Percentiles rank a stretch among this genome's conserved stretches.
Evolutionary conservation across 2,888 invertebrate species (phyloP).

Genomic region (Netelia virgata): DNA sequence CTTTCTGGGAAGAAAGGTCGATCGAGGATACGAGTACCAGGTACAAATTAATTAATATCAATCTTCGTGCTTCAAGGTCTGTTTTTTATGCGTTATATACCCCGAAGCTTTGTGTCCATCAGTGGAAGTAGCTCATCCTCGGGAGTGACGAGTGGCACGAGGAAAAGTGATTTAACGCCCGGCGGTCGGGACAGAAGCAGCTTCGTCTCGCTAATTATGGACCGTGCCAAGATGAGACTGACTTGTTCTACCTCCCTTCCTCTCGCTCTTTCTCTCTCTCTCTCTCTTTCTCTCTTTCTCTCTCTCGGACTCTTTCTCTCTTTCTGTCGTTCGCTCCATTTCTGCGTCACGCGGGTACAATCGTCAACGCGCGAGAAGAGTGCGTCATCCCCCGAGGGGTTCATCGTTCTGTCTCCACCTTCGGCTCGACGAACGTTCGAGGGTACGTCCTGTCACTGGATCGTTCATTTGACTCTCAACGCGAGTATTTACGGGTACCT

Average conservation of each 20-base stretch:
- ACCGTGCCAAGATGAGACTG: conserved; percentile 53
- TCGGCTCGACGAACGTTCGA: conserved; percentile 37
- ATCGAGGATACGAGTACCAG: not conserved
- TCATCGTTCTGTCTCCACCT: conserved; percentile 15
- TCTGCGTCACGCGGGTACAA: conserved; percentile 14
- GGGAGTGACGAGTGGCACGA: conserved; percentile 51
- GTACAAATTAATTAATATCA: conserved; percentile 29
- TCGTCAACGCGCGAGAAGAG: conserved; percentile 35
- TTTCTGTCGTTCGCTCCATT: conserved; percentile 3
- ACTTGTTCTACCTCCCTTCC: not conserved
- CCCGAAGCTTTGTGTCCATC: conserved; percentile 18
- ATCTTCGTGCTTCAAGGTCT: conserved; percentile 5
- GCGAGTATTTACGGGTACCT: not conserved
- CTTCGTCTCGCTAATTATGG: conserved; percentile 62
- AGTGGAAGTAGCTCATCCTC: conserved; percentile 32
- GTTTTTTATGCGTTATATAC: not conserved
- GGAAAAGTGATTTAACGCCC: conserved; percentile 63
- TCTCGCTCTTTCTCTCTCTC: not conserved
- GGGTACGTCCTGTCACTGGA: conserved; percentile 15
- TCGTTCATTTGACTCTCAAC: not conserved
- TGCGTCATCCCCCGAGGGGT: conserved; percentile 56
- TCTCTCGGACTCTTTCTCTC: conserved; percentile 7
- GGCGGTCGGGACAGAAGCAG: conserved; percentile 37
- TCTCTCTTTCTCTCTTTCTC: conserved; percentile 4
- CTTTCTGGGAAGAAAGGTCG: not conserved